Evolutionary conservation across 2,113 vertebrate species (phyloP), one percentile per base, ranked within the genome.

Genomic region (Copsychus sechellarum): DNA sequence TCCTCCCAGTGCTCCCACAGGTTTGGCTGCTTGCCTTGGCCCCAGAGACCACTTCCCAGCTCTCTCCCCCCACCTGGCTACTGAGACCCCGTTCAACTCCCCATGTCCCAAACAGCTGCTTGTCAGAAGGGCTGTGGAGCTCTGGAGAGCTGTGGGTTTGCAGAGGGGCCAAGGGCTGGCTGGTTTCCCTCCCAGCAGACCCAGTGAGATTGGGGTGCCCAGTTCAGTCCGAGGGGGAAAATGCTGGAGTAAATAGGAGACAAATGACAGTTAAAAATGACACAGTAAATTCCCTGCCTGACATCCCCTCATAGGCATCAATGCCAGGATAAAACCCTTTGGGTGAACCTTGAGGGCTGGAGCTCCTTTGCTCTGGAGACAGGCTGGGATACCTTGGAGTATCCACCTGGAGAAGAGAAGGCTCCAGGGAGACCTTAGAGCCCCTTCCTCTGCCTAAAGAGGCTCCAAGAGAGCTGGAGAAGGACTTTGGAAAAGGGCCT

Each of bases 101-200:
- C 43, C 1, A 1, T 40, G 33, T 29, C 31, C 29, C 2, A 4
- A 24, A 47, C 8, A 82, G 50, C 34, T 0, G 0, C 36, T 45
- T 40, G 38, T 45, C 87, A 53, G 34, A 19, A 45, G 34, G 5
- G n/a, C n/a, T 2, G 1, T 23, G 3, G 2, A 29, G 34, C 77
- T 89, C 45, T 0, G 0, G 26, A 23, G n/a, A 48, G 48, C 48
- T 42, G 42, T 0, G 0, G 47, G 36, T 74, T 51, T 56, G 70
- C 79, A 40, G 43, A 56, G 45, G 40, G 34, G 58, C 23, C 31
- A 36, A 3, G 2, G 20, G 42, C 17, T 74, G 3, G 0, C 17
- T 74, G 3, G 0, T 11, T 23, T 36, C 40, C 29, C 53, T 40
- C 57, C 43, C 54, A 60, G 17, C 13, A 56, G 51, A 43, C 12